Evolutionary conservation across 2,113 vertebrate genomes (phyloP).

Genomic region (Carassius auratus): DNA sequence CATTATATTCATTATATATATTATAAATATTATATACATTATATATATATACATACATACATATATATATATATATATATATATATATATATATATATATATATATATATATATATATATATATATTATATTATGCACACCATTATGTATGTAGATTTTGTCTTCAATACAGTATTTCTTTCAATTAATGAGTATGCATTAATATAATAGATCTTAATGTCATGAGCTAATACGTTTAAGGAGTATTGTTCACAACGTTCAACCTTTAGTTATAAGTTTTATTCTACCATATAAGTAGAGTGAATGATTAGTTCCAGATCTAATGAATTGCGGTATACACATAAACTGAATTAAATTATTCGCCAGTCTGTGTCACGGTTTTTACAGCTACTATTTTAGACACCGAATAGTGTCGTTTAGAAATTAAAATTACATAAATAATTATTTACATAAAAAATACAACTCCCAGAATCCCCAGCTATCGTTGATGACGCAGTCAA

Average conservation of each 20-base stretch:
- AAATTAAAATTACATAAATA: no score
- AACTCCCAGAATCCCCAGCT: slow-evolving; percentile 44
- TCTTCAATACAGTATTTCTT: background rate
- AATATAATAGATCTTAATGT: background rate
- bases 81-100: no score
- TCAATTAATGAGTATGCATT: background rate
- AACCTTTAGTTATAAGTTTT: no score
- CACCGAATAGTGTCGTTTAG: background rate
- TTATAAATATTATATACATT: no score
- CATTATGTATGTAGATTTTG: background rate
- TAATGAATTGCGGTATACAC: background rate
- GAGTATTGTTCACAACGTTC: no score
- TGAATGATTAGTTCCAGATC: no score
- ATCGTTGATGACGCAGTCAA: slow-evolving; percentile 51
- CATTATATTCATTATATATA: no score
- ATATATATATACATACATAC: no score
- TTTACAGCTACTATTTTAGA: background rate
- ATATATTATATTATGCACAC: no score
- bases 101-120: no score
- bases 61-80: no score
- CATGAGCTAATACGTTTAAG: background rate
- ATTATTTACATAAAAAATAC: slow-evolving; percentile 35
- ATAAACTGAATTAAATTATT: background rate
- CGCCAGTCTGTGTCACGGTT: background rate
- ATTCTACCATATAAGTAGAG: no score